Evolutionary conservation across 2,797 vertebrate genomes (phyloP).

Genomic region (Knipowitschia caucasica): DNA sequence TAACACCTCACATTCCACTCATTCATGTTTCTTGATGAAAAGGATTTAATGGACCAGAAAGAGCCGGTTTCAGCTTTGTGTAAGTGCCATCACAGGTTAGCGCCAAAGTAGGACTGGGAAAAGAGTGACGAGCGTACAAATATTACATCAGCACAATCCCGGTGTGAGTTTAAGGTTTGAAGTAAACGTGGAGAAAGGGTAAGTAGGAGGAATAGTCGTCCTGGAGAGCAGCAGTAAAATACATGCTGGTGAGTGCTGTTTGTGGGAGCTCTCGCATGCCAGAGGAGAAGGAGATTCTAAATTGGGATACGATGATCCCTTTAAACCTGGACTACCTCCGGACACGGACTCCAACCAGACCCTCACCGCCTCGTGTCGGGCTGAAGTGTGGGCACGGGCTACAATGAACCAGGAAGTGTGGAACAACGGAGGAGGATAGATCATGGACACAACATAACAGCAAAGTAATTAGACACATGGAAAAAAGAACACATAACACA

Average conservation of each 20-base stretch:
- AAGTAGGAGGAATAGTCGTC: constrained; percentile 17
- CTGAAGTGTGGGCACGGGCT: constrained; percentile 88
- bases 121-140: constrained; percentile 5
- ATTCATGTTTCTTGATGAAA: constrained; percentile 8
- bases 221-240: constrained; percentile 23
- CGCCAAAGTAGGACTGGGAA: constrained; percentile 11
- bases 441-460: constrained; percentile 56
- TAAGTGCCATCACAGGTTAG: constrained; percentile 34
- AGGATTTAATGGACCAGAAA: constrained; percentile 26
- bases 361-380: constrained; percentile 91
- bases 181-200: not conserved
- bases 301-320: constrained; percentile 43
- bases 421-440: constrained; percentile 52
- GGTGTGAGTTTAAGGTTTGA: constrained; percentile 10
- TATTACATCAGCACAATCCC: constrained; percentile 14
- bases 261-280: constrained; percentile 53
- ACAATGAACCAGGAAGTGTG: constrained; percentile 72
- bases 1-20: constrained; percentile 23
- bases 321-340: constrained; percentile 89
- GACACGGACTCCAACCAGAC: constrained; percentile 98
- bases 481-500: constrained; percentile 57
- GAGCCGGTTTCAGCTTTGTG: constrained; percentile 17
- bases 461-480: constrained; percentile 68
- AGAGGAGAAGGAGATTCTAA: constrained; percentile 44
- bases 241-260: constrained; percentile 55